Conservation (phyloP, 1,140 invertebrate genomes). For the Drosophila serrata region DNA sequence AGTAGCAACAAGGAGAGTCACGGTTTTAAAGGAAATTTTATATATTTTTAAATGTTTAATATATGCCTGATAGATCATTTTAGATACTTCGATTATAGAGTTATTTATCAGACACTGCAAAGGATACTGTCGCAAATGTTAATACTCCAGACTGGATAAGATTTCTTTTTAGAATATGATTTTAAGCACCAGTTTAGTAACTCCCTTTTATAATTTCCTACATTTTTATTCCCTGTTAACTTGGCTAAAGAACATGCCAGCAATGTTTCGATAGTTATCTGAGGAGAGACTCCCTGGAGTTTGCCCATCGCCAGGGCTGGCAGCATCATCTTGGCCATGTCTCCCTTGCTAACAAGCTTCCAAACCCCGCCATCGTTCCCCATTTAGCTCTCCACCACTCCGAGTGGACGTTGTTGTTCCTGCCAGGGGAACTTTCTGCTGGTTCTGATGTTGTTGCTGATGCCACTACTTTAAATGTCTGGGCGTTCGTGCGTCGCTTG, state of each 20-base stretch:
- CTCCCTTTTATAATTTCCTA: background rate
- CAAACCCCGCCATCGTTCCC: background rate
- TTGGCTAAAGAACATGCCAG: background rate
- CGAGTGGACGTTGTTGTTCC: slow-evolving; percentile 21
- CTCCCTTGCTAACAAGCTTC: slow-evolving; percentile 71
- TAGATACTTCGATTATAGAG: too few species aligned
- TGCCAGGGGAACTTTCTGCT: slow-evolving; percentile 16
- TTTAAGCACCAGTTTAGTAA: too few species aligned
- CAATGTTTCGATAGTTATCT: slow-evolving; percentile 19
- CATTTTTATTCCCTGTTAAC: background rate
- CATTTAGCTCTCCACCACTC: background rate
- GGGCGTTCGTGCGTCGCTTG: slow-evolving; percentile 63
- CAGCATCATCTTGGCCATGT: slow-evolving; percentile 50
- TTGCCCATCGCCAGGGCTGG: slow-evolving; percentile 19
- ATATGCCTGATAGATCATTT: too few species aligned
- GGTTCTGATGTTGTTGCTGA: slow-evolving; percentile 24
- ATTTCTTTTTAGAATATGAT: too few species aligned
- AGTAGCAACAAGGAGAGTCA: too few species aligned
- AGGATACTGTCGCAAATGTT: background rate
- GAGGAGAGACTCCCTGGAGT: background rate
- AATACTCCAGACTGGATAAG: background rate
- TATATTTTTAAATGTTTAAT: background rate
- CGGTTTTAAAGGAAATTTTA: background rate
- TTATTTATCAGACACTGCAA: background rate
- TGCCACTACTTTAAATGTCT: slow-evolving; percentile 61